Evolutionary conservation across 2,113 vertebrate genomes (phyloP).

Genomic region (Tricholaema leucomelas): DNA sequence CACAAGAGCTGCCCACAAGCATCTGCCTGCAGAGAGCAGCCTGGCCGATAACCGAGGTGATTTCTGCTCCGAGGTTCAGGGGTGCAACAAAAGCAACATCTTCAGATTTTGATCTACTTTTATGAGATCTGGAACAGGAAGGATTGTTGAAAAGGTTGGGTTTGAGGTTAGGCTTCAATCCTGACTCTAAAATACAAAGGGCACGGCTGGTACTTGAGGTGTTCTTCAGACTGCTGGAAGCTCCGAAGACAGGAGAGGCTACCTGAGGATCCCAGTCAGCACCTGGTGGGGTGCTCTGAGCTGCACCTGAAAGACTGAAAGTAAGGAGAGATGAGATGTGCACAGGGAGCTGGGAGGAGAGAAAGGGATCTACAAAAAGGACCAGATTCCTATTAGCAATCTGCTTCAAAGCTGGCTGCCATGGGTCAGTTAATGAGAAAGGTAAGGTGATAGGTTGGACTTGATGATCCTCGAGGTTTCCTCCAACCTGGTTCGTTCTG

Average conservation of each 20-base stretch:
- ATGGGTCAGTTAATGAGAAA: too few species aligned
- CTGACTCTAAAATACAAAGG: slow-evolving; percentile 75
- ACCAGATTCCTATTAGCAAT: neutral
- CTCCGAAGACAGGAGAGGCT: slow-evolving; percentile 80
- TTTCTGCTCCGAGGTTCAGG: slow-evolving; percentile 54
- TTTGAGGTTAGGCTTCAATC: slow-evolving; percentile 63
- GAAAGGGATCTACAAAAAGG: neutral
- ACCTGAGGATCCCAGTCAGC: slow-evolving; percentile 62
- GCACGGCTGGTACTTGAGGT: slow-evolving; percentile 69
- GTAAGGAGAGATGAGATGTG: neutral
- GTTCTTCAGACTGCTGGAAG: slow-evolving; percentile 62
- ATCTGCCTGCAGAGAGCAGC: slow-evolving; percentile 60
- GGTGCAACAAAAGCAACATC: slow-evolving; percentile 68
- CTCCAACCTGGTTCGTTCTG: too few species aligned
- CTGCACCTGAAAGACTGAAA: slow-evolving; percentile 75
- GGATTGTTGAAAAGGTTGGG: slow-evolving; percentile 52
- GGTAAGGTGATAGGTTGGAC: too few species aligned
- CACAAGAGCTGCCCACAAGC: slow-evolving; percentile 25
- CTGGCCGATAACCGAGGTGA: slow-evolving; percentile 64
- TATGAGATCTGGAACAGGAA: slow-evolving; percentile 65
- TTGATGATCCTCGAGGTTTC: too few species aligned
- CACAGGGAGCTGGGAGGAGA: neutral
- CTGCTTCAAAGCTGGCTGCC: neutral
- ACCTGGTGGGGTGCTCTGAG: slow-evolving; percentile 52
- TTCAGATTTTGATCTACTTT: slow-evolving; percentile 75